Base-by-base conservation (phyloP, 1,140 invertebrate genomes). In the Cydia amplana region DNA sequence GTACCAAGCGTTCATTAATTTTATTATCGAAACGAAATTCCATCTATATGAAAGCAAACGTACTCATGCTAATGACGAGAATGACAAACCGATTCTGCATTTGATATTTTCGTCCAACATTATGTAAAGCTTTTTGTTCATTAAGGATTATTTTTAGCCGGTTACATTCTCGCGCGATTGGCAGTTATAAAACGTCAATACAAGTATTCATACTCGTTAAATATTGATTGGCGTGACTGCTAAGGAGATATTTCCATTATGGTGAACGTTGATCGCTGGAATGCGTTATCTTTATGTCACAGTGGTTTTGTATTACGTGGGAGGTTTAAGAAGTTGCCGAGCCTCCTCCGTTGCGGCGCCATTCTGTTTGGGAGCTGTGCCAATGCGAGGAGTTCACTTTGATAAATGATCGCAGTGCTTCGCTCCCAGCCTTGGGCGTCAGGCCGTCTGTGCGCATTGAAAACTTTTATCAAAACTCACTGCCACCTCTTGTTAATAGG, bases 361-460 rank as follows among this genome's bases (percentile, higher is more conserved):
- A 40, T 67, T 65, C 63, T 16, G 55, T 14, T 77, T 23, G 76
- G 78, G 78, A 80, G 73, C 55, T 51, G 23, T 78, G 78, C 81
- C 81, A 81, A 80, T 51, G 28, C 73, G 74, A 79, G 79, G 76
- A 51, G 75, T 75, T 75, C 28, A 16, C 9, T n/a, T 49, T 78
- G 79, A 82, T 79, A 79, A 80, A 82, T 79, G 76, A 51, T 72
- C 51, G 25, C 49, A n/a, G 63, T 43, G 55, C 73, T 46, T 20
- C 18, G 70, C 40, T 77, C 74, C 78, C 46, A 70, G 12, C 63
- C 65, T 73, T 73, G 67, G 82, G 81, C 83, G 83, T 81, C 83
- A 78, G 73, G 75, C 80, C 7, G 83, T 84, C 83, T 84, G 77
- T 75, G 75, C 18, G 16, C 32, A 70, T 70, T 70, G 6, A 51